Base-by-base conservation (phyloP, 2,888 invertebrate genomes). In the Anthophora plumipes region DNA sequence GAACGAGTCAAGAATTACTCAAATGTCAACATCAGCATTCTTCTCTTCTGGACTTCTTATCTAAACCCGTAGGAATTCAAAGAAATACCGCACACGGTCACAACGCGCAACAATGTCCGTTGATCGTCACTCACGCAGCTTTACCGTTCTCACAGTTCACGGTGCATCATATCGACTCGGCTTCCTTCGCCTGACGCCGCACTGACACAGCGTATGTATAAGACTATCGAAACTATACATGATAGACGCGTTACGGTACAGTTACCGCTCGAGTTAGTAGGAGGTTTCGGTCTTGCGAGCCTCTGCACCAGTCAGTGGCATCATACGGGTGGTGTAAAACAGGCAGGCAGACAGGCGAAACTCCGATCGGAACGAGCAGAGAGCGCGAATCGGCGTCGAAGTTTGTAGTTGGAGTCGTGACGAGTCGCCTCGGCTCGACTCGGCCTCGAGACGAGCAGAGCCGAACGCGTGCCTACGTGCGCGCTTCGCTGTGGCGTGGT, bases 391-490 rank as follows among this genome's bases (percentile, higher is more conserved):
- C 71, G 57, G 61, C 61, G 63, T 77, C 48, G 57, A 25, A 77
- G 68, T 80, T n/a, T 55, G 73, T n/a, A 57, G 70, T 71, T 39
- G 50, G 46, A 77, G 46, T 79, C 72, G 76, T 48, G 83, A 75
- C 75, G 82, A 77, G 77, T 80, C 83, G 80, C 12, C 66, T 83
- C 76, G 83, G 61, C 22, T 55, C 60, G 61, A 37, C 48, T 76
- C 81, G 81, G 60, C 37, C 74, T 48, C 20, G 61, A 59, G 68
- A 74, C 87, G 86, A 83, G 76, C 75, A 64, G 61, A 63, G 76
- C 85, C 84, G 85, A 85, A 80, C 75, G 81, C 76, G 77, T 73
- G 64, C 39, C 61, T 74, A 77, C 79, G 57, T 76, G 77, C 52
- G 72, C 75, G 67, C 70, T 61, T 64, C 69, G 37, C 54, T 43